Conservation (phyloP, 2,113 vertebrate species). For the Pangasianodon hypophthalmus region DNA sequence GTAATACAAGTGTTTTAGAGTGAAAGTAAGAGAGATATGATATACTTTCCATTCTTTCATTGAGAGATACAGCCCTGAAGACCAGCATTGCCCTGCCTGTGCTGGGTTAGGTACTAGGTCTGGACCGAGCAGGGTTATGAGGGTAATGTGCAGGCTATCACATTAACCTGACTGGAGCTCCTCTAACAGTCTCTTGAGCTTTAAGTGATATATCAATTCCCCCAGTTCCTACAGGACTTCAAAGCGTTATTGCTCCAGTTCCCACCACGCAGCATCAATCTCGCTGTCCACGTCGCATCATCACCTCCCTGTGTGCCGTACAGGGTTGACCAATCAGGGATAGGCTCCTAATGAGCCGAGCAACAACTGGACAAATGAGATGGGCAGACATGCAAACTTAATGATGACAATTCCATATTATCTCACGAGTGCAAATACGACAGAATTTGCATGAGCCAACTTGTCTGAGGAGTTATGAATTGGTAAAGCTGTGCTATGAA, state of each 20-base stretch:
- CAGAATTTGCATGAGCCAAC: neutral
- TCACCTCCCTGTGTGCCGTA: slow-evolving; percentile 62
- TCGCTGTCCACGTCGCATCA: slow-evolving; percentile 73
- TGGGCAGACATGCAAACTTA: slow-evolving; percentile 11
- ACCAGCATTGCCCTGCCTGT: slow-evolving; percentile 17
- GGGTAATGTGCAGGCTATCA: slow-evolving; percentile 76
- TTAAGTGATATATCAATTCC: slow-evolving; percentile 95
- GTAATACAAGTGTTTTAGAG: neutral
- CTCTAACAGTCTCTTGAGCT: slow-evolving; percentile 92
- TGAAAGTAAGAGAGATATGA: neutral
- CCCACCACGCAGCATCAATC: slow-evolving; percentile 90
- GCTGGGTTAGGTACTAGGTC: slow-evolving; percentile 40
- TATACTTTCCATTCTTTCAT: slow-evolving; percentile 9
- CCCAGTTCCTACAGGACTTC: slow-evolving; percentile 88
- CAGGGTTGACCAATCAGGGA: slow-evolving; percentile 62
- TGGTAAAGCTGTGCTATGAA: neutral
- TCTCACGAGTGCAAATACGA: neutral
- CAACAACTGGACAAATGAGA: slow-evolving; percentile 37
- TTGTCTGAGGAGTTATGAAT: neutral
- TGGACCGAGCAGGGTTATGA: slow-evolving; percentile 68
- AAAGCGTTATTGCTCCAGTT: slow-evolving; percentile 83
- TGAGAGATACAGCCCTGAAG: slow-evolving; percentile 11
- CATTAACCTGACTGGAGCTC: slow-evolving; percentile 82
- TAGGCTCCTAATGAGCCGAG: slow-evolving; percentile 33
- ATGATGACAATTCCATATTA: neutral